Percentiles rank a stretch among this genome's conserved stretches.
phyloP scores from a whole-genome alignment of 2,797 vertebrate species.

The Falco peregrinus region DNA sequence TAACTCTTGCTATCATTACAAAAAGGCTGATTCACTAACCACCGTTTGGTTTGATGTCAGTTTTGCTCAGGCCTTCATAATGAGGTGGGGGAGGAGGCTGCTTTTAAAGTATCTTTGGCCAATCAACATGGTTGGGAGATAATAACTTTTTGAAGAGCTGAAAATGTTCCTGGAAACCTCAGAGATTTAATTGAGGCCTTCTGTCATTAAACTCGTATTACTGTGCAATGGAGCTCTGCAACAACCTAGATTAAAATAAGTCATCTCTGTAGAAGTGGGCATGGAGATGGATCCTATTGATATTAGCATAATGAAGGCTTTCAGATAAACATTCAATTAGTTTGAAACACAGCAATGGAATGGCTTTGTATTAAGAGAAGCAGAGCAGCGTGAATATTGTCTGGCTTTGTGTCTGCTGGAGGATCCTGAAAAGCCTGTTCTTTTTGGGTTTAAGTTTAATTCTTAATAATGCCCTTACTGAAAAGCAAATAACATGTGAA shows the following conservation, averaged over 20 bases:
- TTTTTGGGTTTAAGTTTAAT: not conserved
- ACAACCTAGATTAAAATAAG: slow-evolving; percentile 59
- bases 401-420: not conserved
- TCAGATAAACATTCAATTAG: slow-evolving; percentile 53
- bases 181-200: slow-evolving; percentile 49
- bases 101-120: slow-evolving; percentile 45
- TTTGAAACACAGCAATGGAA: not conserved
- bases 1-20: not conserved
- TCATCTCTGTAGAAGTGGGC: slow-evolving; percentile 27
- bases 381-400: not conserved
- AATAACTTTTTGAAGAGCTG: slow-evolving; percentile 52
- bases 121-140: slow-evolving; percentile 26
- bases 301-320: slow-evolving; percentile 39
- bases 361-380: not conserved
- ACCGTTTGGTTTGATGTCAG: slow-evolving; percentile 5
- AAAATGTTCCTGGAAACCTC: slow-evolving; percentile 28
- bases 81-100: not conserved
- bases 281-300: not conserved
- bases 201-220: slow-evolving; percentile 56
- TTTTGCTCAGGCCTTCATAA: not conserved
- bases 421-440: not conserved
- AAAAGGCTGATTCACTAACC: not conserved
- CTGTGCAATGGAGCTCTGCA: slow-evolving; percentile 52
- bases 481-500: not conserved
- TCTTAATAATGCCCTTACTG: not conserved